Evolutionary conservation across 2,888 invertebrate genomes (phyloP).

Genomic region (Pollenia labialis): DNA sequence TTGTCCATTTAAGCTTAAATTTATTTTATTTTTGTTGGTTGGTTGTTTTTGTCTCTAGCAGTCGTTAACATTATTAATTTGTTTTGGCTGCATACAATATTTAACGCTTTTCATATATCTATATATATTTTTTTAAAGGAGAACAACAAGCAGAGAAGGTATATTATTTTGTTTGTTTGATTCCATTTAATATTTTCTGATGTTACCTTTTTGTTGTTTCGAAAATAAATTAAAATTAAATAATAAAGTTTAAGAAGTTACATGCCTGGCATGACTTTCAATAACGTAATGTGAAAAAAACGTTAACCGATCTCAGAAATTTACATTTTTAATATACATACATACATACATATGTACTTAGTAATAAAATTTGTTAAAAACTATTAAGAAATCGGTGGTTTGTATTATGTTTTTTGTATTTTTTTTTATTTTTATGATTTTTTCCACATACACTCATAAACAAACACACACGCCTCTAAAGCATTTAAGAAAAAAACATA

Average conservation of each 20-base stretch:
- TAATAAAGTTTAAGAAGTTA: slow-evolving; percentile 44
- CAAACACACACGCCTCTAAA: slow-evolving; percentile 34
- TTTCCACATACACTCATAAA: slow-evolving; percentile 36
- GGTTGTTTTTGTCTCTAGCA: slow-evolving; percentile 15
- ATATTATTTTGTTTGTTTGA: slow-evolving; percentile 52
- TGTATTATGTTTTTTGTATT: slow-evolving; percentile 25
- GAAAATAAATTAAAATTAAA: slow-evolving; percentile 38
- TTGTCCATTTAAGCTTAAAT: slow-evolving; percentile 57
- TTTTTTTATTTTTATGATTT: slow-evolving; percentile 35
- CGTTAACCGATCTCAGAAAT: slow-evolving; percentile 6
- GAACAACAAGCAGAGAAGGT: slow-evolving; percentile 48
- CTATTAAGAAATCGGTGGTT: slow-evolving; percentile 46
- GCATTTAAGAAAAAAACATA: slow-evolving; percentile 29
- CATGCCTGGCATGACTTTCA: slow-evolving; percentile 32
- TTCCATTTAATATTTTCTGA: slow-evolving; percentile 50
- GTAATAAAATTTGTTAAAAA: slow-evolving; percentile 2
- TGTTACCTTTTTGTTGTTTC: slow-evolving; percentile 35
- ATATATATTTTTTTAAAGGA: slow-evolving; percentile 12
- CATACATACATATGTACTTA: neutral
- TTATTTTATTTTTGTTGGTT: slow-evolving; percentile 33
- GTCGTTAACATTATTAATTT: slow-evolving; percentile 52
- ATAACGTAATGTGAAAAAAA: neutral
- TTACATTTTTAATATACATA: neutral
- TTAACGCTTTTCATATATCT: slow-evolving; percentile 16
- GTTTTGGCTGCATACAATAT: slow-evolving; percentile 50